phyloP scores from a whole-genome alignment of 2,113 vertebrate genomes.

The Myotis lucifugus region DNA sequence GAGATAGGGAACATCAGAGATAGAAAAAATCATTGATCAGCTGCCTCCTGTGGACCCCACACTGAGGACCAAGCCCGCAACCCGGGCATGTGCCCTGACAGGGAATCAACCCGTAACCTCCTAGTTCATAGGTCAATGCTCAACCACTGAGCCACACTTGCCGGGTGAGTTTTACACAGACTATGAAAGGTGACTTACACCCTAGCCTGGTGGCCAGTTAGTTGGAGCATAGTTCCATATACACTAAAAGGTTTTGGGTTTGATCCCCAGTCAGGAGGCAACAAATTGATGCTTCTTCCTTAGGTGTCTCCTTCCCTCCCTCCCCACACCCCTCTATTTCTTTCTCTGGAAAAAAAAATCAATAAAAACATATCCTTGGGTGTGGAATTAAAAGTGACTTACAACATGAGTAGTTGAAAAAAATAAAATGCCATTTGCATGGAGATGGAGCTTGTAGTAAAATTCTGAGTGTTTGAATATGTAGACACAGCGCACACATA shows the following conservation, averaged over 20 bases:
- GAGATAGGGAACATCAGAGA: too few species aligned
- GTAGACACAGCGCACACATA: background rate
- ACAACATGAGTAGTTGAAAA: background rate
- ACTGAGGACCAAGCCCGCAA: too few species aligned
- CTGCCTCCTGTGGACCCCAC: too few species aligned
- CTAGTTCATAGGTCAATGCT: too few species aligned
- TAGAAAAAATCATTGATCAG: too few species aligned
- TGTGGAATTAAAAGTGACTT: background rate
- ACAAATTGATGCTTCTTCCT: background rate
- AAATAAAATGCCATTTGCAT: background rate
- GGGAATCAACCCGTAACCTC: too few species aligned
- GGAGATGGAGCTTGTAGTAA: background rate
- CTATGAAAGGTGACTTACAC: background rate
- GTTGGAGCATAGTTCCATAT: background rate
- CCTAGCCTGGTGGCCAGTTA: background rate
- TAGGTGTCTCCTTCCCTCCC: background rate
- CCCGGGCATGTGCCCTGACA: too few species aligned
- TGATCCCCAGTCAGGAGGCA: background rate
- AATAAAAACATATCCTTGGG: background rate
- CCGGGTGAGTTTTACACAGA: background rate
- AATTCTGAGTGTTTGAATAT: background rate
- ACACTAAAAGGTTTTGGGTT: background rate
- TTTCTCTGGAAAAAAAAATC: background rate
- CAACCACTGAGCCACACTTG: too few species aligned
- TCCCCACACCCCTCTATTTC: background rate